Base-by-base conservation (phyloP, 2,888 invertebrate genomes). In the Molanna angustata region DNA sequence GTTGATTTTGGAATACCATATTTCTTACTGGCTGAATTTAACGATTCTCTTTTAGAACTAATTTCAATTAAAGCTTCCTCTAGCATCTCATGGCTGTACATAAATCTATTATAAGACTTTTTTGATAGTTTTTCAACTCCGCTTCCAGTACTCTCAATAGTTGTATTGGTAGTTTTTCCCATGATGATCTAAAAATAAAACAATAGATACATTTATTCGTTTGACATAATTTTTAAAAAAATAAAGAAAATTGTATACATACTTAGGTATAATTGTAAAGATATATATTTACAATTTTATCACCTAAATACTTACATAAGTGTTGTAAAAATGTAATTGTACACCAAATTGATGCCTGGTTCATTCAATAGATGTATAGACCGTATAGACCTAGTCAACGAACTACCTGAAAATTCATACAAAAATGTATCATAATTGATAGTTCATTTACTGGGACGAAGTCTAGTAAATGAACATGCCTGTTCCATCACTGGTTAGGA, bases 1-100 rank as follows among this genome's bases (percentile, higher is more conserved):
- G 58, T 58, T n/a, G 49, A 43, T 39, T 58, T 56, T 39, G 54
- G 58, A n/a, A 58, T 35, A 18, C 21, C 14, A 33, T 48, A 55
- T 16, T 48, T 35, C 17, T 31, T 46, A 32, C 39, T 27, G 3
- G 54, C 48, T 3, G 46, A 14, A 17, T 43, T 47, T 2, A 51
- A 11, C 46, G 19, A 27, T 27, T 27, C 27, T 27, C 27, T 11
- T 27, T 27, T 27, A 27, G 27, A 27, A 11, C 27, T 27, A 11
- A 27, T 27, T 27, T 27, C 27, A 27, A 7, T 27, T 11, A 27
- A 27, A 7, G 27, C 27, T 27, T 7, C 6, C 11, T 27, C 27
- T 7, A 27, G 27, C 27, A n/a, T n/a, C n/a, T n/a, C n/a, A n/a
- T n/a, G n/a, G n/a, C n/a, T n/a, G 27, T 27, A 27, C 27, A 27